Evolutionary conservation across 2,888 invertebrate species (phyloP), one percentile per base, ranked within the genome.

Genomic region (Ethmia dodecea): DNA sequence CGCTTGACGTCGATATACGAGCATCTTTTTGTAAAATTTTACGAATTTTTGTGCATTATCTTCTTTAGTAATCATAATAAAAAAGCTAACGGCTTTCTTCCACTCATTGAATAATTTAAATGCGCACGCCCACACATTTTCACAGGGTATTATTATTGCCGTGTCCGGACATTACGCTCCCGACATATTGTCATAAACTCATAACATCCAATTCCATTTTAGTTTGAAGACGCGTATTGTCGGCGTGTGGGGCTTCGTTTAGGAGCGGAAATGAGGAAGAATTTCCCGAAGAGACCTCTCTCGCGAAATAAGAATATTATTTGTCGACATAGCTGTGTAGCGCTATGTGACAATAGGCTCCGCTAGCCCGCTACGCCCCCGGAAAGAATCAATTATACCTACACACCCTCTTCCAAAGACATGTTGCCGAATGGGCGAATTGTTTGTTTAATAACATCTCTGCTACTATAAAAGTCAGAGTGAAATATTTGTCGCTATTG

Each of bases 341-440:
- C 38, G 40, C n/a, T n/a, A 47, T 52, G 53, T 50, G 54, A 81
- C 76, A 83, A 83, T 73, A 60, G 73, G 49, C 47, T 42, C 56
- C 54, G 55, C 56, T 55, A 56, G 51, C 53, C 42, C 60, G 63
- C 64, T 60, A 68, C 81, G 78, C 80, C 81, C n/a, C 84, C 84
- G 86, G 84, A 84, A 83, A 81, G 75, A 86, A 84, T 84, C 86
- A 84, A 84, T 86, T 84, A 84, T 78, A 74, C n/a, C n/a, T n/a
- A n/a, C 66, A 63, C 62, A 55, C 64, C 72, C 65, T 64, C 60
- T 67, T 66, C 62, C 61, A 62, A 35, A 74, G 72, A 75, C 72
- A 75, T 76, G 73, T 73, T 61, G 63, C 65, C 73, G 69, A 80
- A 79, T 83, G 75, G 83, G 83, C 81, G 80, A 83, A 79, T 77